A percentile compares a stretch with the other conserved stretches of the same genome.
Evolutionary conservation across 2,797 vertebrate species (phyloP).

Genomic region (Lepidocolaptes lacrymiger): DNA sequence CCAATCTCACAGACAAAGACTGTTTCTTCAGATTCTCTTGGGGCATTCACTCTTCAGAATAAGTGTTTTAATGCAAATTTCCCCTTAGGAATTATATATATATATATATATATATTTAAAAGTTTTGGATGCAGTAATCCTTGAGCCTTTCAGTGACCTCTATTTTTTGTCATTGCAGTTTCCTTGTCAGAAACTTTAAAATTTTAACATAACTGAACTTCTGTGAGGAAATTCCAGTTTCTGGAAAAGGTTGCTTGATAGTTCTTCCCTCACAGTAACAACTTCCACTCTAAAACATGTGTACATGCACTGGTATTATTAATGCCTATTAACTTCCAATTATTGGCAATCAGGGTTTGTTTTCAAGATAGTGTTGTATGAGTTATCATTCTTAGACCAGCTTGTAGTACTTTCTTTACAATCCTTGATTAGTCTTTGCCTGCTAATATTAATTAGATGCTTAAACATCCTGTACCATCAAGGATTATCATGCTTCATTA

Average conservation of each 20-base stretch:
- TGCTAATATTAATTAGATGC: conserved; percentile 41
- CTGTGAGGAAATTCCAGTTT: neutral
- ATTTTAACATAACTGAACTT: neutral
- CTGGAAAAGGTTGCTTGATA: neutral
- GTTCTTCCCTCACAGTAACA: neutral
- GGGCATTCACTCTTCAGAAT: neutral
- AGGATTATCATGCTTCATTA: conserved; percentile 37
- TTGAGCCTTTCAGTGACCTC: neutral
- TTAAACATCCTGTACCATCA: conserved; percentile 12
- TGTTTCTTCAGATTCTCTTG: neutral
- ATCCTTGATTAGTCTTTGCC: neutral
- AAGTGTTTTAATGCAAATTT: neutral
- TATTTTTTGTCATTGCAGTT: neutral
- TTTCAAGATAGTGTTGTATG: neutral
- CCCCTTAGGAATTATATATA: rapidly evolving
- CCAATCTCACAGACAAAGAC: neutral
- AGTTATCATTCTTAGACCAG: neutral
- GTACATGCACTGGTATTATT: neutral
- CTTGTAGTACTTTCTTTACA: neutral
- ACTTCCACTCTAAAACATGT: neutral
- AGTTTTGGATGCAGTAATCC: neutral
- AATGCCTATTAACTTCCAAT: neutral
- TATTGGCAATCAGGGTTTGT: neutral
- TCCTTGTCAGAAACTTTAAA: neutral
- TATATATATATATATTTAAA: neutral